phyloP scores from a whole-genome alignment of 2,888 invertebrate genomes.

The Dolichopus griseipennis region DNA sequence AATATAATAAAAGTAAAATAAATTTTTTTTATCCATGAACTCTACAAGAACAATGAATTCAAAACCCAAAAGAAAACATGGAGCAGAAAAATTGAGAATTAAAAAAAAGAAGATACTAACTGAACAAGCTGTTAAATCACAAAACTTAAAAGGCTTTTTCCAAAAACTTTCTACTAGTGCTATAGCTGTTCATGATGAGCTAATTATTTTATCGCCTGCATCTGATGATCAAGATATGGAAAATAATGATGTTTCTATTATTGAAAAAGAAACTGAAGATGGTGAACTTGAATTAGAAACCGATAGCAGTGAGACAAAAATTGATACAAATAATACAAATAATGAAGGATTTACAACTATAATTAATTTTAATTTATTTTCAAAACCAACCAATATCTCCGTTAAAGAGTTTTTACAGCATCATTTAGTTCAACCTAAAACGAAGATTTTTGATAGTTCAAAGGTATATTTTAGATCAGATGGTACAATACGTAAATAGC shows the following conservation, averaged over 20 bases:
- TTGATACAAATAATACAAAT: conserved; percentile 7
- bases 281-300: conserved; percentile 7
- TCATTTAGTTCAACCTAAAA: too few species aligned
- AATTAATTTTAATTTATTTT: conserved; percentile 11
- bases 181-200: conserved; percentile 11
- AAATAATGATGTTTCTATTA: conserved; percentile 11
- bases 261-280: neutral
- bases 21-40: neutral
- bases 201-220: conserved; percentile 13
- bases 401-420: too few species aligned
- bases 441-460: too few species aligned
- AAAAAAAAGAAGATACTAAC: neutral
- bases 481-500: too few species aligned
- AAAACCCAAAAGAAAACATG: conserved; percentile 14
- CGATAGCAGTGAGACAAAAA: conserved; percentile 7
- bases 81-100: conserved; percentile 13
- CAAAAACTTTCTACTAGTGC: conserved; percentile 13
- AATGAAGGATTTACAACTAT: neutral
- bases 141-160: conserved; percentile 10
- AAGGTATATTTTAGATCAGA: too few species aligned
- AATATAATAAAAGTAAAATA: neutral
- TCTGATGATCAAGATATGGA: conserved; percentile 13
- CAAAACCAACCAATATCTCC: too few species aligned
- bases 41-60: conserved; percentile 12
- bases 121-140: conserved; percentile 11